Percentiles rank a stretch among this genome's conserved stretches.
Evolutionary conservation across 2,797 vertebrate species (phyloP).

Genomic region (Sciaenops ocellatus): DNA sequence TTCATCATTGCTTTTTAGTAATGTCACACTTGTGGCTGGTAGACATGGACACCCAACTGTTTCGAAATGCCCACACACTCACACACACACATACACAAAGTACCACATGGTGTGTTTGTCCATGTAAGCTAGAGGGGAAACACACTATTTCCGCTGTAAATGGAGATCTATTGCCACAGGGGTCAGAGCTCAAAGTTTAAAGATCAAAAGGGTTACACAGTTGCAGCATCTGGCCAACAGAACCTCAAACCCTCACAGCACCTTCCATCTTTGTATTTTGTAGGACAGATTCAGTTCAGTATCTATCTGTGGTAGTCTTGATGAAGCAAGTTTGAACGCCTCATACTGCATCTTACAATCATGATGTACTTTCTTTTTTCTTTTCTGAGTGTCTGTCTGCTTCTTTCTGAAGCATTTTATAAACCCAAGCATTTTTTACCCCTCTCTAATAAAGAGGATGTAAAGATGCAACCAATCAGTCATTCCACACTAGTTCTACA

Average conservation of each 20-base stretch:
- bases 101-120: conserved; percentile 46
- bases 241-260: conserved; percentile 55
- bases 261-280: conserved; percentile 5
- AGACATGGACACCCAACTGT: conserved; percentile 37
- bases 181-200: conserved; percentile 71
- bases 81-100: neutral
- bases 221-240: conserved; percentile 67
- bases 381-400: neutral
- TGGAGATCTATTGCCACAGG: conserved; percentile 46
- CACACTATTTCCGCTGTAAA: conserved; percentile 70
- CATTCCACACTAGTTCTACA: conserved; percentile 33
- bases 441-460: conserved; percentile 2
- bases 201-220: conserved; percentile 68
- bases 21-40: conserved; percentile 40
- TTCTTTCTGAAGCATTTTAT: conserved; percentile 1
- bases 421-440: neutral
- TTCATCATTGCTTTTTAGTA: conserved; percentile 56
- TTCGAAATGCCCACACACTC: conserved; percentile 38
- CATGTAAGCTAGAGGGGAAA: conserved; percentile 52
- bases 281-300: neutral
- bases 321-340: neutral
- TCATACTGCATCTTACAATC: neutral
- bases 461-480: neutral
- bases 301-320: neutral
- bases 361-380: neutral